phyloP scores from a whole-genome alignment of 2,113 vertebrate genomes.

The Dermatemys mawii region DNA sequence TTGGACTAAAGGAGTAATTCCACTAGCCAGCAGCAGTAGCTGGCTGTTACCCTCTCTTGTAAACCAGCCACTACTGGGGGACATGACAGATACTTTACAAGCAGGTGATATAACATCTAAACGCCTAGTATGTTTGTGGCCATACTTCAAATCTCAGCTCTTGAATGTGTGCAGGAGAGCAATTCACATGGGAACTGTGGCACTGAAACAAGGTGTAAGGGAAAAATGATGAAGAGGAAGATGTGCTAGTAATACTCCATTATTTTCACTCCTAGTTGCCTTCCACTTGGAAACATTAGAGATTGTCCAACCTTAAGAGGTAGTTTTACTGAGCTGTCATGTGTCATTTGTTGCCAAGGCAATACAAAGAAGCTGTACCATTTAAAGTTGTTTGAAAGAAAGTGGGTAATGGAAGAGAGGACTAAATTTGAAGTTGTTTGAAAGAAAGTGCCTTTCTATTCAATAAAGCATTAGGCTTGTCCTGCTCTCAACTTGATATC shows the following conservation, averaged over 20 bases:
- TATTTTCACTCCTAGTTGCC: background rate
- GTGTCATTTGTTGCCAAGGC: background rate
- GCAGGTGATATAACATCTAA: background rate
- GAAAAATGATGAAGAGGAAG: background rate
- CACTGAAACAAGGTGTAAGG: background rate
- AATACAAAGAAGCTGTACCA: background rate
- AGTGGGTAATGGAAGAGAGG: background rate
- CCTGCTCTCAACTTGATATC: no score
- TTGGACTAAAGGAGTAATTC: background rate
- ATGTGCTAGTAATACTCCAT: background rate
- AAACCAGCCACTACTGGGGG: background rate
- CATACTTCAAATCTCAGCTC: background rate
- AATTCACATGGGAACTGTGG: background rate
- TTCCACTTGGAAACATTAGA: background rate
- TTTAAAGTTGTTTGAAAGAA: background rate
- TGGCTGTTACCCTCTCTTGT: background rate
- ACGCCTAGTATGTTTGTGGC: background rate
- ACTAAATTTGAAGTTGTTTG: no score
- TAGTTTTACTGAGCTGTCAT: background rate
- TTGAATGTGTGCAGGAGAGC: background rate
- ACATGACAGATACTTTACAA: background rate
- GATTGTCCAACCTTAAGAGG: background rate
- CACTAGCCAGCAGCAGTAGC: background rate
- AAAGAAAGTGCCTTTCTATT: no score
- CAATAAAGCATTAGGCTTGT: no score